phyloP scores from a whole-genome alignment of 2,888 invertebrate genomes.

The Eilema caniola region DNA sequence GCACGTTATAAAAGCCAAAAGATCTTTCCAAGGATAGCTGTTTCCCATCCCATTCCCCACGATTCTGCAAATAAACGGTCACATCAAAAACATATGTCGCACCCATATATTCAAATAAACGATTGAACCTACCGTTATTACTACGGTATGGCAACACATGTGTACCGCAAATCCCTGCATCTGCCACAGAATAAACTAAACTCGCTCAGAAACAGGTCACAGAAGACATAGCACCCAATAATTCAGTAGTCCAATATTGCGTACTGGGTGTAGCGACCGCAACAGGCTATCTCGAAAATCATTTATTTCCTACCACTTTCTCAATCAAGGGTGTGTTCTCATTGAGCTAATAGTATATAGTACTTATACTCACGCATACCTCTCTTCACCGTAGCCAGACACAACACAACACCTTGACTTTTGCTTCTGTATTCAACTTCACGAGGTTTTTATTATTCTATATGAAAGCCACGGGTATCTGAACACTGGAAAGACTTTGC shows the following conservation, averaged over 20 bases:
- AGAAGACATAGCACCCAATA: slow-evolving; percentile 33
- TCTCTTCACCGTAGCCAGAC: too few relatives aligned
- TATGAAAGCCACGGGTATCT: too few relatives aligned
- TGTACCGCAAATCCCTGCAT: slow-evolving; percentile 16
- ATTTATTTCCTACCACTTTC: slow-evolving; percentile 16
- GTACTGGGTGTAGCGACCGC: slow-evolving; percentile 19
- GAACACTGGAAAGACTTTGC: too few relatives aligned
- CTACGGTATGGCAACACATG: slow-evolving; percentile 5
- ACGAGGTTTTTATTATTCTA: too few relatives aligned
- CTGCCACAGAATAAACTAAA: slow-evolving; percentile 4
- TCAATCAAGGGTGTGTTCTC: background rate
- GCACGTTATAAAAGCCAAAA: background rate
- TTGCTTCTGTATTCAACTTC: too few relatives aligned
- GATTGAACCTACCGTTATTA: slow-evolving; percentile 1
- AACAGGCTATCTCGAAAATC: slow-evolving; percentile 13
- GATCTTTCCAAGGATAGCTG: too few relatives aligned
- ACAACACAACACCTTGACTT: too few relatives aligned
- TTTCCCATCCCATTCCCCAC: too few relatives aligned
- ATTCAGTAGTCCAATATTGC: slow-evolving; percentile 30
- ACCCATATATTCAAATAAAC: slow-evolving; percentile 5
- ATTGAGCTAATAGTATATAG: background rate
- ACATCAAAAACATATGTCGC: background rate
- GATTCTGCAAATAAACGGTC: background rate
- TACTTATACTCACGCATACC: background rate
- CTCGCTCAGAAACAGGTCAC: slow-evolving; percentile 36